phyloP scores from a whole-genome alignment of 2,888 invertebrate species.

The Dusona sp. region DNA sequence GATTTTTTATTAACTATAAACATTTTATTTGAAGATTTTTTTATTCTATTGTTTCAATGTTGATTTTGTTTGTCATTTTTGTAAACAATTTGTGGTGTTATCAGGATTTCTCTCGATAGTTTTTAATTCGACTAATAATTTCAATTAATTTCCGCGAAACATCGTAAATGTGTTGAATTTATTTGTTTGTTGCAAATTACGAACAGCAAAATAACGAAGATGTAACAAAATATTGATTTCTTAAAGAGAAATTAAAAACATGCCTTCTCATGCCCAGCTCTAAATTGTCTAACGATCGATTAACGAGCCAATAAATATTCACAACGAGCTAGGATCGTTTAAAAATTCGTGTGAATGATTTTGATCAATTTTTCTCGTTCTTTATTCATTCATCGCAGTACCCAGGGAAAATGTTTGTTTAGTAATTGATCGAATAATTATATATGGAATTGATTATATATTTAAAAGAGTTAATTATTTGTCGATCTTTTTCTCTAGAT shows the following conservation, averaged over 20 bases:
- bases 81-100: background rate
- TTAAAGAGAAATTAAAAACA: background rate
- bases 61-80: no score
- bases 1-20: no score
- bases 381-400: background rate
- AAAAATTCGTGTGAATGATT: slow-evolving; percentile 49
- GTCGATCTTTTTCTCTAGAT: background rate
- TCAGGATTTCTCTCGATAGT: background rate
- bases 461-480: background rate
- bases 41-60: no score
- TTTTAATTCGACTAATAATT: background rate
- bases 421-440: background rate
- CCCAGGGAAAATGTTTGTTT: background rate
- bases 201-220: background rate
- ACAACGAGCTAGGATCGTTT: slow-evolving; percentile 28
- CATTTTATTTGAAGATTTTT: no score
- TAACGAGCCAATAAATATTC: slow-evolving; percentile 10
- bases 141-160: background rate
- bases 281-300: background rate
- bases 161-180: background rate
- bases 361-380: background rate
- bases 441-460: background rate
- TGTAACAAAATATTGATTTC: background rate
- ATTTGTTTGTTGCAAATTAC: background rate
- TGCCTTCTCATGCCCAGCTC: background rate